phyloP scores from a whole-genome alignment of 2,888 invertebrate species.

The Drosophila flavopinicola region DNA sequence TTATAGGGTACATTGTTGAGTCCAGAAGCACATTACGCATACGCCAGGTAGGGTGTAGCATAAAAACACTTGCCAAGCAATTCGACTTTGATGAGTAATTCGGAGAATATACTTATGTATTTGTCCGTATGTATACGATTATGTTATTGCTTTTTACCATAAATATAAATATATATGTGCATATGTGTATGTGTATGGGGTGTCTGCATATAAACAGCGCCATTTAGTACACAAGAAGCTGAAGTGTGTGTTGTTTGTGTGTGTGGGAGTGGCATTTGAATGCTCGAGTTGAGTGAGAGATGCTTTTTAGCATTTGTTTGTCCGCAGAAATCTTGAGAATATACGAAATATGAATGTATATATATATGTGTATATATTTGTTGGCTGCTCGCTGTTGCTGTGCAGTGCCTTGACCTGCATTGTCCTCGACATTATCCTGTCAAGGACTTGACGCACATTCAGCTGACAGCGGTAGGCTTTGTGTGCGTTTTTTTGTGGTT shows the following conservation, averaged over 20 bases:
- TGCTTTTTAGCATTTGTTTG: slow-evolving; percentile 30
- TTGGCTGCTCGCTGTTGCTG: not conserved
- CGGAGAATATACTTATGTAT: slow-evolving; percentile 10
- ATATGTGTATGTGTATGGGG: not conserved
- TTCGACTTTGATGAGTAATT: slow-evolving; percentile 72
- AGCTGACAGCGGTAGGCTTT: not conserved
- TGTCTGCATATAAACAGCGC: slow-evolving; percentile 35
- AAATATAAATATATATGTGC: slow-evolving; percentile 38
- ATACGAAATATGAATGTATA: slow-evolving; percentile 1
- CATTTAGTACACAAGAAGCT: slow-evolving; percentile 13
- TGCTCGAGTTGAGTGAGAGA: slow-evolving; percentile 29
- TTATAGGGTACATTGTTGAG: slow-evolving; percentile 7
- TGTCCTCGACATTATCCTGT: slow-evolving; percentile 60
- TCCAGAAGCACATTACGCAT: slow-evolving; percentile 31
- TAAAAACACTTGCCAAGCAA: slow-evolving; percentile 64
- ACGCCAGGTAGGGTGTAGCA: slow-evolving; percentile 56
- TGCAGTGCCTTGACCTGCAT: slow-evolving; percentile 56
- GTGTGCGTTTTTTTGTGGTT: slow-evolving; percentile 8
- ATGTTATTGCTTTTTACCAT: slow-evolving; percentile 42
- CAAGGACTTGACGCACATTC: slow-evolving; percentile 58
- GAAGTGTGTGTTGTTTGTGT: slow-evolving; percentile 1
- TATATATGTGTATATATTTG: not conserved
- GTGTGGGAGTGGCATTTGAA: slow-evolving; percentile 37
- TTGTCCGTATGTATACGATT: slow-evolving; percentile 18
- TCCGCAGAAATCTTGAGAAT: slow-evolving; percentile 5